A percentile compares a stretch with the other conserved stretches of the same genome.
Conservation (phyloP, 1,140 invertebrate genomes). For the Stenopsyche tienmushanensis region DNA sequence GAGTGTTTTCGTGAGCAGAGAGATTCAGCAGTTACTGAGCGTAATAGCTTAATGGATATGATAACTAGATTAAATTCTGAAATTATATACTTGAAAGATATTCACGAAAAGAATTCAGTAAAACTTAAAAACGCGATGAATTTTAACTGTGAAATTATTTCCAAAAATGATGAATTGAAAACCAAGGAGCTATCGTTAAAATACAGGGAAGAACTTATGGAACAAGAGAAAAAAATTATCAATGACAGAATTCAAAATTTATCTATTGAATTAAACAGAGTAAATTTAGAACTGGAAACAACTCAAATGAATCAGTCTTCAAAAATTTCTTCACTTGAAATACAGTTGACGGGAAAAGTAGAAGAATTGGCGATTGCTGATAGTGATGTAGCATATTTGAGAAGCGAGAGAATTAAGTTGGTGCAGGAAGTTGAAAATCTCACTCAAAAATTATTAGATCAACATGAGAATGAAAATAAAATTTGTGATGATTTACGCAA, state of each 20-base stretch:
- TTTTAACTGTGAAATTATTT: slow-evolving; percentile 80
- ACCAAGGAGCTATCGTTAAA: slow-evolving; percentile 76
- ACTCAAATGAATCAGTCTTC: slow-evolving; percentile 73
- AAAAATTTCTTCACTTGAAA: slow-evolving; percentile 71
- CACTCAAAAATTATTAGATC: slow-evolving; percentile 71
- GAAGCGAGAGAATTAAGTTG: slow-evolving; percentile 65
- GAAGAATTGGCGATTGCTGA: slow-evolving; percentile 74
- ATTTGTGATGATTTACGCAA: slow-evolving; percentile 80
- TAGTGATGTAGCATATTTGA: slow-evolving; percentile 62
- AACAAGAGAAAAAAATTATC: slow-evolving; percentile 74
- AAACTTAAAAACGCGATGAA: slow-evolving; percentile 69
- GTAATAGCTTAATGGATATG: slow-evolving; percentile 67
- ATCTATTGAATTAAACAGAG: slow-evolving; percentile 72
- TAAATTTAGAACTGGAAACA: slow-evolving; percentile 74
- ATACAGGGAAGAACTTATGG: slow-evolving; percentile 78
- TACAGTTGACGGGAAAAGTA: slow-evolving; percentile 72
- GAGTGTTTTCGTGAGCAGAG: slow-evolving; percentile 59
- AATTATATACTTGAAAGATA: slow-evolving; percentile 66
- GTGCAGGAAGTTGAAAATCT: slow-evolving; percentile 71
- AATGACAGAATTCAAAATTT: slow-evolving; percentile 75
- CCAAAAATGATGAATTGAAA: slow-evolving; percentile 75
- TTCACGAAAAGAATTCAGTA: slow-evolving; percentile 61
- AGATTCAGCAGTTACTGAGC: slow-evolving; percentile 67
- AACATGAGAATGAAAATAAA: slow-evolving; percentile 71
- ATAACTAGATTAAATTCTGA: slow-evolving; percentile 69